Conservation (phyloP, 2,113 vertebrate species). For the Phoenicopterus ruber region DNA sequence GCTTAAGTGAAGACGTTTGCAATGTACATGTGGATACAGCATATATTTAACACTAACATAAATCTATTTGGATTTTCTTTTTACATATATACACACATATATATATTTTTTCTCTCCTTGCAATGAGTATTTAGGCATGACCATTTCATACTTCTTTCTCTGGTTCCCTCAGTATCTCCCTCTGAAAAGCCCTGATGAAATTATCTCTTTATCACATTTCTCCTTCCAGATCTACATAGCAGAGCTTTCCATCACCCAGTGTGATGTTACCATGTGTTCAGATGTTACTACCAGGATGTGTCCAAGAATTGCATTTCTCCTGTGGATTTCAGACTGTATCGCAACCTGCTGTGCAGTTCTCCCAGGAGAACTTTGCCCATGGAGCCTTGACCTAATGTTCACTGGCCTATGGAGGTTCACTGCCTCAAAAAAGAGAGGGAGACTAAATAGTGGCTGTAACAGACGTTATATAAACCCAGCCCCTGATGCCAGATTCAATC, state of each 20-base stretch:
- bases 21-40: not conserved
- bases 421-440: not conserved
- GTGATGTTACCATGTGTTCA: not conserved
- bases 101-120: not conserved
- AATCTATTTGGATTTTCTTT: not conserved
- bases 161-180: not conserved
- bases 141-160: not conserved
- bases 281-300: not conserved
- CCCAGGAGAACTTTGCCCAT: not conserved
- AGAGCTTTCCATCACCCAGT: not conserved
- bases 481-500: not conserved
- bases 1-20: not conserved
- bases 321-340: not conserved
- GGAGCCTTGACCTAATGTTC: not conserved
- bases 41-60: not conserved
- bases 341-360: not conserved
- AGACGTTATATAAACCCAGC: not conserved
- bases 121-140: not conserved
- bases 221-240: not conserved
- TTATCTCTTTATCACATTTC: not conserved
- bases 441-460: not conserved
- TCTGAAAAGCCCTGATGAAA: not conserved
- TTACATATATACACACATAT: fast-evolving
- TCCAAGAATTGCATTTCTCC: not conserved
- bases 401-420: not conserved